Evolutionary conservation across 1,140 invertebrate genomes (phyloP).

Genomic region (Caenorhabditis latens): DNA sequence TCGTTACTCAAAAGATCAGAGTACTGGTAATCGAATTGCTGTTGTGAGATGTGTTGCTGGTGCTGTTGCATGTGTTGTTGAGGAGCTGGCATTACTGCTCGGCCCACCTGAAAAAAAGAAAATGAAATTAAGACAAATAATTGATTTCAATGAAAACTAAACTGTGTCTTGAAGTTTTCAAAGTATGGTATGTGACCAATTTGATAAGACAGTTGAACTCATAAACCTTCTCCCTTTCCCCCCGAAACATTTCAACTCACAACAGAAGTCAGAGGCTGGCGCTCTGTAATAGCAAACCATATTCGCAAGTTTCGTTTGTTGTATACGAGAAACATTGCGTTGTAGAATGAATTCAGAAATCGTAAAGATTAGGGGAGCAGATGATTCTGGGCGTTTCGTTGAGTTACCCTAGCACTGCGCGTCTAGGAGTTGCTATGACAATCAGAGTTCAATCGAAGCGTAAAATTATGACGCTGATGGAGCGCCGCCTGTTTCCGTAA

Average conservation of each 20-base stretch:
- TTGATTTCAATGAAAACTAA: neutral
- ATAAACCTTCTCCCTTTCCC: neutral
- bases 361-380: neutral
- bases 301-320: neutral
- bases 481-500: neutral
- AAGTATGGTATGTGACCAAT: neutral
- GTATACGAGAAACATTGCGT: neutral
- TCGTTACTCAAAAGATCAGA: constrained; percentile 25
- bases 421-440: neutral
- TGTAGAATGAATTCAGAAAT: neutral
- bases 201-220: constrained; percentile 20
- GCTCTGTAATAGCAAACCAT: neutral
- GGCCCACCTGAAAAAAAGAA: neutral
- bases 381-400: neutral
- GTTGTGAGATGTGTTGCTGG: neutral
- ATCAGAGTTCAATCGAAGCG: neutral
- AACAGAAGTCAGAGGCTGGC: constrained; percentile 1
- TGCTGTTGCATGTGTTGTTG: neutral
- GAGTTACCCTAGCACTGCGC: neutral
- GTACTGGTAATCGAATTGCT: constrained; percentile 20
- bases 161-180: neutral
- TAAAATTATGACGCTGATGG: neutral
- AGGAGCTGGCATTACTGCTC: constrained; percentile 23
- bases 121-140: neutral
- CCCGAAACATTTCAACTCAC: neutral